Evolutionary conservation across 2,113 vertebrate species (phyloP).

Genomic region (Murina feae): DNA sequence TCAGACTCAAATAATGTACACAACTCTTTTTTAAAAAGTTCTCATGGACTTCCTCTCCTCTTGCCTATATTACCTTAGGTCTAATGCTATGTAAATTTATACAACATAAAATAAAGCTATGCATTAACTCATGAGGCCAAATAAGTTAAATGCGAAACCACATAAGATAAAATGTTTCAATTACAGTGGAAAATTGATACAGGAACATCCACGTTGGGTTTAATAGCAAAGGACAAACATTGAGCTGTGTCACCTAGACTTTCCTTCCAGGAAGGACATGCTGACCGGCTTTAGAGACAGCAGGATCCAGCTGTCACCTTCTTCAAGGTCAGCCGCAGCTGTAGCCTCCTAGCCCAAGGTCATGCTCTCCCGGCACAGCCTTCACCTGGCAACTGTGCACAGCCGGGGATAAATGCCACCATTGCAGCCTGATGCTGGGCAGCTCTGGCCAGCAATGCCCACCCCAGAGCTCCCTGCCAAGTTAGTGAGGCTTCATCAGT

Average conservation of each 20-base stretch:
- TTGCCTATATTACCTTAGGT: neutral
- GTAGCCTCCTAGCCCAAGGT: neutral
- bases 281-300: neutral
- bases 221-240: neutral
- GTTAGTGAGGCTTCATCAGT: accelerated
- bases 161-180: neutral
- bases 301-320: neutral
- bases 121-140: neutral
- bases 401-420: too few species aligned
- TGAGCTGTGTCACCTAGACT: neutral
- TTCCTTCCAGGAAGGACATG: neutral
- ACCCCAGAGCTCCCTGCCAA: neutral
- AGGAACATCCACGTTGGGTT: neutral
- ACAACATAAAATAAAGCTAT: neutral
- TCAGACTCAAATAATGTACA: neutral
- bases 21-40: neutral
- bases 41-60: neutral
- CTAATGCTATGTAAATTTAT: neutral
- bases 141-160: neutral
- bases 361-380: neutral
- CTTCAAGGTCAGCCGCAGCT: neutral
- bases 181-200: neutral
- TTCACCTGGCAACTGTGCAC: neutral
- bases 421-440: neutral
- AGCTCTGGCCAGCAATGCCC: neutral